Evolutionary conservation across 2,113 vertebrate genomes (phyloP).

Genomic region (Lepus timidus): DNA sequence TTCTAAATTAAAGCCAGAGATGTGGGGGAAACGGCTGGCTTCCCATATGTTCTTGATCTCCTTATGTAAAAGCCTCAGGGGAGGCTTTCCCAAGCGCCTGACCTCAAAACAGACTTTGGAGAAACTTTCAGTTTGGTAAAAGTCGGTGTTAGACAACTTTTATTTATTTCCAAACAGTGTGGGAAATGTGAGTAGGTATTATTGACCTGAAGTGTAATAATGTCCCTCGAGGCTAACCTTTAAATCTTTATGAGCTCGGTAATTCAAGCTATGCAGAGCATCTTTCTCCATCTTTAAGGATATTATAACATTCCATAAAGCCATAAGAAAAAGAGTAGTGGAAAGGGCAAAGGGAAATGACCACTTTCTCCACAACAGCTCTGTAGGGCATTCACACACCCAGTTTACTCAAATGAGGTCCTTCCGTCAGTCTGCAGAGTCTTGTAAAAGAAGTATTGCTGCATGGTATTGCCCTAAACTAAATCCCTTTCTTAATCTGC

Average conservation of each 20-base stretch:
- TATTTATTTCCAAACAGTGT: slow-evolving; percentile 82
- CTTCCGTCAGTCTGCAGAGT: background rate
- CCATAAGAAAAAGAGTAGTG: slow-evolving; percentile 80
- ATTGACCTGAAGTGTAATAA: slow-evolving; percentile 85
- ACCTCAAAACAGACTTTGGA: slow-evolving; percentile 79
- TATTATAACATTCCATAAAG: slow-evolving; percentile 84
- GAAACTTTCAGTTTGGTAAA: slow-evolving; percentile 81
- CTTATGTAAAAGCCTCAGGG: slow-evolving; percentile 67
- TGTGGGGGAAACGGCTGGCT: slow-evolving; percentile 47
- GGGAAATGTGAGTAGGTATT: slow-evolving; percentile 84
- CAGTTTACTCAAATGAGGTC: slow-evolving; percentile 70
- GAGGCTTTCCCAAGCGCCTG: slow-evolving; percentile 60
- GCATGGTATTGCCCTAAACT: slow-evolving; percentile 38
- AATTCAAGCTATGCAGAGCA: slow-evolving; percentile 81
- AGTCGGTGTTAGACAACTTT: slow-evolving; percentile 75
- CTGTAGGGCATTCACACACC: slow-evolving; percentile 63
- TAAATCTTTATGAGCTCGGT: slow-evolving; percentile 85
- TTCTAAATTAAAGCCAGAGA: slow-evolving; percentile 73
- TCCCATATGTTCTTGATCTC: slow-evolving; percentile 59
- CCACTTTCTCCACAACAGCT: slow-evolving; percentile 70
- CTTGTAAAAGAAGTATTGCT: slow-evolving; percentile 65
- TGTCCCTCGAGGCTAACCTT: slow-evolving; percentile 86
- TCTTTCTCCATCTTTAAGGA: slow-evolving; percentile 84
- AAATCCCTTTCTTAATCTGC: slow-evolving; percentile 59
- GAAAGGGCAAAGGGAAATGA: slow-evolving; percentile 85